phyloP scores from a whole-genome alignment of 2,797 vertebrate species.

The Valencia hispanica region DNA sequence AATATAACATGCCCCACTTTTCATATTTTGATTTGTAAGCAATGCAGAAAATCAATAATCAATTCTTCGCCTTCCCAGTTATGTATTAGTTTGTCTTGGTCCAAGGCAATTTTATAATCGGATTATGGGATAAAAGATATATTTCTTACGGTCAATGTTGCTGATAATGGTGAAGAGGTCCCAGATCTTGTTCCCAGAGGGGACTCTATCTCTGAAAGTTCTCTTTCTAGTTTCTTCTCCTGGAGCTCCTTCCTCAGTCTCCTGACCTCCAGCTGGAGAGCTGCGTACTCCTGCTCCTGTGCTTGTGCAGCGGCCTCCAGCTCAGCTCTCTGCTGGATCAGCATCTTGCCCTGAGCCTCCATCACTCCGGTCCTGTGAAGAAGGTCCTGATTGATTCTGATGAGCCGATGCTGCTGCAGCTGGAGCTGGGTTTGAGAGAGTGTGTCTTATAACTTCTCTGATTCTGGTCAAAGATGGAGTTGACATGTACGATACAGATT shows the following conservation, averaged over 20 bases:
- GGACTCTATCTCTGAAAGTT: slow-evolving; percentile 24
- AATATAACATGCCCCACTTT: not conserved
- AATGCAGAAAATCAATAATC: not conserved
- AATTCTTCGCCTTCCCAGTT: not conserved
- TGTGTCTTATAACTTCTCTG: not conserved
- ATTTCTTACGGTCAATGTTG: slow-evolving; percentile 42
- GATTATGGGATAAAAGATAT: not conserved
- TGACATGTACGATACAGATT: not conserved
- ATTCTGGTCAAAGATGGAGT: not conserved
- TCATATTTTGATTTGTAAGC: not conserved
- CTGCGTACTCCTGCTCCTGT: slow-evolving; percentile 87
- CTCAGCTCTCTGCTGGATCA: slow-evolving; percentile 92
- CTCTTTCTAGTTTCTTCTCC: slow-evolving; percentile 62
- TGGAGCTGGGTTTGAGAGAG: slow-evolving; percentile 82
- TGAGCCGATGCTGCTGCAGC: slow-evolving; percentile 91
- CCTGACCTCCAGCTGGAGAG: slow-evolving; percentile 80
- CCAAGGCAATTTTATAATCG: not conserved
- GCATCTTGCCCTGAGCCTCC: slow-evolving; percentile 88
- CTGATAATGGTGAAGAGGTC: slow-evolving; percentile 11
- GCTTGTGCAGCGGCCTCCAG: slow-evolving; percentile 88
- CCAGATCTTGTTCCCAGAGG: slow-evolving; percentile 10
- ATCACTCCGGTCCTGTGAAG: slow-evolving; percentile 85
- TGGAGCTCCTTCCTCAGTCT: slow-evolving; percentile 82
- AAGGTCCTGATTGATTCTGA: slow-evolving; percentile 93
- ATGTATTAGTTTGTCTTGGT: not conserved